phyloP scores from a whole-genome alignment of 2,888 invertebrate genomes.

The Patella caerulea region DNA sequence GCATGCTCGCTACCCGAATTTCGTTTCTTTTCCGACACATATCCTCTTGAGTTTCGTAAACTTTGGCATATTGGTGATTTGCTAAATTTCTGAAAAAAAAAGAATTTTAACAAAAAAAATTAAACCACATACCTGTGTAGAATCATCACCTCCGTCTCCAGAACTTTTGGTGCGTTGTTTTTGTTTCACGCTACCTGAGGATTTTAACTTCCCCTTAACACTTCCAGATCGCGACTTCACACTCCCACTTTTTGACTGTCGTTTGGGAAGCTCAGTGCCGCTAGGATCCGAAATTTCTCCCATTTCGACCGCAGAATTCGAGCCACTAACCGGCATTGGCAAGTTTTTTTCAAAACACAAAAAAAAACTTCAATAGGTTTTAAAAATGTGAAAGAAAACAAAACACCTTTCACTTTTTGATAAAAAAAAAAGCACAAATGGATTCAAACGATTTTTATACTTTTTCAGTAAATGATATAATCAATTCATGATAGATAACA shows the following conservation, averaged over 20 bases:
- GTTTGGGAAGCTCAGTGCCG: slow-evolving; percentile 22
- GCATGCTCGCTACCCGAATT: slow-evolving; percentile 90
- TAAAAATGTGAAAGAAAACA: too few relatives aligned
- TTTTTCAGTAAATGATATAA: too few relatives aligned
- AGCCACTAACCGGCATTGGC: slow-evolving; percentile 15
- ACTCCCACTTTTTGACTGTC: slow-evolving; percentile 29
- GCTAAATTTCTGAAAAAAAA: slow-evolving; percentile 66
- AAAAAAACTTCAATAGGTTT: too few relatives aligned
- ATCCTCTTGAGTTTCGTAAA: slow-evolving; percentile 95
- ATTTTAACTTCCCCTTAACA: slow-evolving; percentile 19
- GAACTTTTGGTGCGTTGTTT: background rate
- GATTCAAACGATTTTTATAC: too few relatives aligned
- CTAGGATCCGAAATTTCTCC: slow-evolving; percentile 17
- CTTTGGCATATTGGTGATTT: slow-evolving; percentile 86
- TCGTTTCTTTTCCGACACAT: slow-evolving; percentile 95
- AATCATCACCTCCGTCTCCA: background rate
- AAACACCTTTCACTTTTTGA: too few relatives aligned
- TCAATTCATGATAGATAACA: too few relatives aligned
- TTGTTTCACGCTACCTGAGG: slow-evolving; percentile 14
- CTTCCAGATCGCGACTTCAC: slow-evolving; percentile 24
- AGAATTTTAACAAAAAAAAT: slow-evolving; percentile 14
- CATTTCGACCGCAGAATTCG: slow-evolving; percentile 12
- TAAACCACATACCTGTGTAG: background rate
- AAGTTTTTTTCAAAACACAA: too few relatives aligned
- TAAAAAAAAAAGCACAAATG: too few relatives aligned